Base-by-base conservation (phyloP, 2,113 vertebrate species). In the Manacus vitellinus region DNA sequence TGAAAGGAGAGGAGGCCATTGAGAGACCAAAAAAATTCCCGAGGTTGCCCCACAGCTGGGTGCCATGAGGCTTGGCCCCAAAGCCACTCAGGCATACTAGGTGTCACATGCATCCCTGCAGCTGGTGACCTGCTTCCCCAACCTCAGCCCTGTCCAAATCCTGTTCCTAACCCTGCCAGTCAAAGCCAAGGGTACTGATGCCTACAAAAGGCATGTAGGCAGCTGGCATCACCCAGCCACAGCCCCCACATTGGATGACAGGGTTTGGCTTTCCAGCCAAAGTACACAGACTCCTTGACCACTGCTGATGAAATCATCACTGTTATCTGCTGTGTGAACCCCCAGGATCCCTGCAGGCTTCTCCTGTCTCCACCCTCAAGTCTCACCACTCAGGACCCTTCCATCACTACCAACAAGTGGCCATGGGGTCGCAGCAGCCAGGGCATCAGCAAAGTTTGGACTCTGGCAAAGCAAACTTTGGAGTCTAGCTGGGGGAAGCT, bases 231-330 rank as follows among this genome's bases (percentile, higher is more conserved):
- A 41, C 19, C 16, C 2, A 1, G 23, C 22, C 39, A n/a, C 52
- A 72, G 62, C 27, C 46, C 41, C 41, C 2, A 1, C 31, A 44
- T 1, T 2, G 7, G 39, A 19, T 63, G n/a, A 23, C 39, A 56
- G n/a, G 4, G 24, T 12, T 55, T 81, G 79, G 11, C 18, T 91
- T 39, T 68, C 20, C 43, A 63, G 49, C 0, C 0, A 27, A 22
- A 0, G 0, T 6, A 46, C 4, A 2, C 35, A 20, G 31, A 21
- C 14, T 31, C 43, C 24, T n/a, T 75, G 77, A 18, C 46, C 18
- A 3, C 2, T 7, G 46, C 6, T 37, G 37, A 37, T 21, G 0
- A 0, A 16, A 31, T 23, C 0, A 0, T 7, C 2, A 0, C 37
- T 30, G 10, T 12, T 33, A 15, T 23, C 61, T 43, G 33, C 33